These are phyloP conservation scores for Glaucopsyche alexis DNA, from an alignment of 2,888 invertebrate species.

Conservation along the genomic window DNA sequence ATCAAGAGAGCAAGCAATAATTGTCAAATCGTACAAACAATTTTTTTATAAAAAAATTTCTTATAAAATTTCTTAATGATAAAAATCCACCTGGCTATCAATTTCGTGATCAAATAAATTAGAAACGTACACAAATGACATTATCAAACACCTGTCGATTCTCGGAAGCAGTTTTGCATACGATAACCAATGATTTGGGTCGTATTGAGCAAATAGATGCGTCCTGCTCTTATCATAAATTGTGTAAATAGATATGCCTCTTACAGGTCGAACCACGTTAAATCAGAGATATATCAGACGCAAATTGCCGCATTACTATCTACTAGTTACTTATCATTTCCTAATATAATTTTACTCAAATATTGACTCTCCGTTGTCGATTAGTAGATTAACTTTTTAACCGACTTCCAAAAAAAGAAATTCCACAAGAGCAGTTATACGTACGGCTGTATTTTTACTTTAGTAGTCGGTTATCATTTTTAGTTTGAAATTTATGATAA, in stretches of 20 bases:
- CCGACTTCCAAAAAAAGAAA: no score
- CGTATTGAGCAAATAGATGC: not conserved
- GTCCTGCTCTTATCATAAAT: not conserved
- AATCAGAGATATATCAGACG: no score
- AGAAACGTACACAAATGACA: not conserved
- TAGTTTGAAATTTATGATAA: no score
- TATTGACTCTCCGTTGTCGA: not conserved
- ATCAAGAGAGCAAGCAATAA: no score
- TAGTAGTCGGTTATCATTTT: no score
- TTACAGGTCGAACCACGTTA: no score
- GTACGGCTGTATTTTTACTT: no score
- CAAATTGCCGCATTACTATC: not conserved
- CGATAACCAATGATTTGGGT: constrained; percentile 11
- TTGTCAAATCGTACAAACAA: no score
- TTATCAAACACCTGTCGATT: constrained; percentile 13
- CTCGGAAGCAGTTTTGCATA: constrained; percentile 14
- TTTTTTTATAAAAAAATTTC: no score
- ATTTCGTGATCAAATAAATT: constrained; percentile 1
- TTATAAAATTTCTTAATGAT: constrained; percentile 2
- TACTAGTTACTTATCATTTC: constrained; percentile 15
- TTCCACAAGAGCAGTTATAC: no score
- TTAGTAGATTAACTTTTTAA: constrained; percentile 3
- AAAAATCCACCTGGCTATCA: constrained; percentile 6
- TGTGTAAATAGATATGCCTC: no score
- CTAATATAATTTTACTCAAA: constrained; percentile 12